phyloP scores from a whole-genome alignment of 2,888 invertebrate genomes.

The Chrysomela aeneicollis region DNA sequence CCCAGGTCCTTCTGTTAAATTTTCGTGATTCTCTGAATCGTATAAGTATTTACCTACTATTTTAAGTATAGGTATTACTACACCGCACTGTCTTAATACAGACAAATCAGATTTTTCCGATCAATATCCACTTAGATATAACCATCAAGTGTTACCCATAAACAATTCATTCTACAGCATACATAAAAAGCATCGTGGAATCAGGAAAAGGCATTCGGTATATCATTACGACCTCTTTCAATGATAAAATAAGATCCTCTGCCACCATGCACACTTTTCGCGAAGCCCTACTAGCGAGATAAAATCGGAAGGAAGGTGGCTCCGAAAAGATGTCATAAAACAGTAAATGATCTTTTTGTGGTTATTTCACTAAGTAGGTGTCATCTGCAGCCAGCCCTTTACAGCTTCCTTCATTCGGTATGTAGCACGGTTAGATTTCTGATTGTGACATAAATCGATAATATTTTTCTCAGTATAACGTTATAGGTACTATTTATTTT shows the following conservation, averaged over 20 bases:
- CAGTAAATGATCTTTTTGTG: slow-evolving; percentile 59
- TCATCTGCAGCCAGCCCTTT: slow-evolving; percentile 58
- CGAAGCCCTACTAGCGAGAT: slow-evolving; percentile 47
- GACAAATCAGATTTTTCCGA: neutral
- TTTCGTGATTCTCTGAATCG: too few species aligned
- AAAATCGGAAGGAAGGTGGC: slow-evolving; percentile 55
- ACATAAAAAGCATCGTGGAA: slow-evolving; percentile 41
- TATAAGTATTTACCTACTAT: too few species aligned
- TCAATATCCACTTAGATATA: slow-evolving; percentile 1
- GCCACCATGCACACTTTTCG: slow-evolving; percentile 39
- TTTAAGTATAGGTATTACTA: too few species aligned
- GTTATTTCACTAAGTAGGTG: slow-evolving; percentile 61
- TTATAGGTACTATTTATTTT: too few species aligned
- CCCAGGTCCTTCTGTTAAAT: too few species aligned
- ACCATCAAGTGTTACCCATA: slow-evolving; percentile 27
- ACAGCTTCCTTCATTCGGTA: slow-evolving; percentile 55
- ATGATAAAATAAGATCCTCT: slow-evolving; percentile 50
- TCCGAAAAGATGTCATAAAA: slow-evolving; percentile 56
- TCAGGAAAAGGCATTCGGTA: slow-evolving; percentile 37
- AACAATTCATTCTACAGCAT: slow-evolving; percentile 45
- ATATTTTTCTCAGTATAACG: too few species aligned
- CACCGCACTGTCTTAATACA: too few species aligned
- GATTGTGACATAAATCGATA: slow-evolving; percentile 23
- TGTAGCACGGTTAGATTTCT: slow-evolving; percentile 48
- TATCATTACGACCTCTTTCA: slow-evolving; percentile 52